Evolutionary conservation across 2,888 invertebrate species (phyloP).

Genomic region (Trissolcus japonicus): DNA sequence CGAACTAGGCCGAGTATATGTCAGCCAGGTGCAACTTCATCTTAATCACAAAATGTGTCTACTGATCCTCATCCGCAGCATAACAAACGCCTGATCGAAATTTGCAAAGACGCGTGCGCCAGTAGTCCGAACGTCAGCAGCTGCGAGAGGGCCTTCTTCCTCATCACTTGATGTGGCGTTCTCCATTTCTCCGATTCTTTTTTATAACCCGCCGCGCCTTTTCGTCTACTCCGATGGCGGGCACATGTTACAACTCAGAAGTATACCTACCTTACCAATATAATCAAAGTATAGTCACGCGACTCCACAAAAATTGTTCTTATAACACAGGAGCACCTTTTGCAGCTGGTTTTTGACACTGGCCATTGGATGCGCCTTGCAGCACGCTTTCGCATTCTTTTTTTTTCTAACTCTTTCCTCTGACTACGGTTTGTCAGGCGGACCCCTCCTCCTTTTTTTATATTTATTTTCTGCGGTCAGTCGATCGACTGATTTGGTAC

Average conservation of each 20-base stretch:
- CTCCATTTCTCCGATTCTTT: constrained; percentile 34
- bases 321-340: constrained; percentile 54
- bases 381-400: not conserved
- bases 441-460: not conserved
- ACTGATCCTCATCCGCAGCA: constrained; percentile 48
- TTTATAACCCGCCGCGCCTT: constrained; percentile 7
- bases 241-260: constrained; percentile 46
- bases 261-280: constrained; percentile 13
- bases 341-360: constrained; percentile 53
- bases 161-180: constrained; percentile 52
- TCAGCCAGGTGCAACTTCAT: constrained; percentile 57
- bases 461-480: constrained; percentile 2
- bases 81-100: constrained; percentile 55
- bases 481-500: constrained; percentile 6
- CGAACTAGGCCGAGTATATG: constrained; percentile 19
- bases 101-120: constrained; percentile 52
- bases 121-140: constrained; percentile 50
- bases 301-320: constrained; percentile 57
- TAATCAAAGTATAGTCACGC: constrained; percentile 58
- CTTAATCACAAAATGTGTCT: constrained; percentile 55
- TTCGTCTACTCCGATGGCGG: constrained; percentile 13
- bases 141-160: constrained; percentile 51
- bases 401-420: constrained; percentile 8
- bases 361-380: constrained; percentile 25
- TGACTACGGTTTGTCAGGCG: not conserved